A percentile compares a stretch with the other conserved stretches of the same genome.
These are phyloP conservation scores for Sarcophaga subvicina DNA, from an alignment of 2,888 invertebrate genomes.

Conservation along the genomic window DNA sequence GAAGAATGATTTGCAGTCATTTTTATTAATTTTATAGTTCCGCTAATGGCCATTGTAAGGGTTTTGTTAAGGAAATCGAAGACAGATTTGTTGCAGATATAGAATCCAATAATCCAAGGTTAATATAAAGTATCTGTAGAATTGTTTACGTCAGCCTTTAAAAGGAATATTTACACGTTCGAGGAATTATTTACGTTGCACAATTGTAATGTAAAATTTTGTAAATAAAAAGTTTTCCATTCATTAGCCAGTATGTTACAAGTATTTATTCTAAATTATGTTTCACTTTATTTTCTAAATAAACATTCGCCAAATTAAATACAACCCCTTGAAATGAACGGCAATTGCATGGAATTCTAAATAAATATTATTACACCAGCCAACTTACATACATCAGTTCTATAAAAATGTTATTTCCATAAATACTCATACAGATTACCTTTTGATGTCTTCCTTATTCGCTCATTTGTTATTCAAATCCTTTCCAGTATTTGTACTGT, in stretches of 20 bases:
- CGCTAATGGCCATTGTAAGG: not conserved
- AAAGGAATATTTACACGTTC: too few relatives aligned
- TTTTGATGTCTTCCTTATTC: constrained; percentile 39
- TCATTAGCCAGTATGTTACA: too few relatives aligned
- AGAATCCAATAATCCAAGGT: too few relatives aligned
- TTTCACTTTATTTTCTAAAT: too few relatives aligned
- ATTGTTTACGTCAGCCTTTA: too few relatives aligned
- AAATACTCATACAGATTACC: constrained; percentile 30
- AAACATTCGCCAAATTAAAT: too few relatives aligned
- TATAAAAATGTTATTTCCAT: not conserved
- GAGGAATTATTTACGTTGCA: too few relatives aligned
- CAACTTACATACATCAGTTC: constrained; percentile 8
- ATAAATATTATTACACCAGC: constrained; percentile 10
- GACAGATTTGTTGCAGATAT: not conserved
- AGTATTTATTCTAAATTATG: too few relatives aligned
- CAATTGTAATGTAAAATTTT: too few relatives aligned
- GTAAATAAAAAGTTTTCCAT: too few relatives aligned
- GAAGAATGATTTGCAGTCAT: not conserved
- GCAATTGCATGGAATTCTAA: not conserved
- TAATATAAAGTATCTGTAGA: too few relatives aligned
- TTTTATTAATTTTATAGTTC: not conserved
- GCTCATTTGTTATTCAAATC: constrained; percentile 54
- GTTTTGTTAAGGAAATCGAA: not conserved
- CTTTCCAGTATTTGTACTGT: not conserved
- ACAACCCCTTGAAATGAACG: too few relatives aligned